Conservation (phyloP, 2,113 vertebrate genomes). For the Rostratula benghalensis region DNA sequence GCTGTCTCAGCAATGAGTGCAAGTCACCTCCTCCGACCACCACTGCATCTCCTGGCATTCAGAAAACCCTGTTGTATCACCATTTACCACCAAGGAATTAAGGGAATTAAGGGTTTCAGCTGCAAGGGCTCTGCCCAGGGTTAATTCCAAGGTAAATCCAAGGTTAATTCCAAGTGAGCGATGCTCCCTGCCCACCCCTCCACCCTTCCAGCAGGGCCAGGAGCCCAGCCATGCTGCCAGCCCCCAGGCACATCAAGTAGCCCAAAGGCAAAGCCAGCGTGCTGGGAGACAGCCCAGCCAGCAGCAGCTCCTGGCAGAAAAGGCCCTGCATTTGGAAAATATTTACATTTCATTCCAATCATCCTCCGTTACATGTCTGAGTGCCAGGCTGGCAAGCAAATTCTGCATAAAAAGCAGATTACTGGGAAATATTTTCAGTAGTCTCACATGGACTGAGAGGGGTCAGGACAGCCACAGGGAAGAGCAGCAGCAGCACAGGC, state of each 20-base stretch:
- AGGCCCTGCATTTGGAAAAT: background rate
- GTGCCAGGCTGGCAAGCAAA: background rate
- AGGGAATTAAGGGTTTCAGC: background rate
- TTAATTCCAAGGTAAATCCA: background rate
- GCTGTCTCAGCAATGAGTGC: background rate
- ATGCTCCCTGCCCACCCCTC: too few species aligned
- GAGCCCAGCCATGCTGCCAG: background rate
- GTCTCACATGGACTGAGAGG: too few species aligned
- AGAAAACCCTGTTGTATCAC: background rate
- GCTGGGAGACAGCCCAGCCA: background rate
- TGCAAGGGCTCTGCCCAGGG: background rate
- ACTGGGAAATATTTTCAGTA: background rate
- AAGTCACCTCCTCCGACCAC: background rate
- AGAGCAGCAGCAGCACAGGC: background rate
- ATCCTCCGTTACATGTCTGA: background rate
- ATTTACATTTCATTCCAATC: background rate
- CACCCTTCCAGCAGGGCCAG: background rate
- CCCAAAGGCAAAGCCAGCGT: background rate
- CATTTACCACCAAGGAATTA: background rate
- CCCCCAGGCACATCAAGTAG: background rate
- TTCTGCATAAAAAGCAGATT: background rate
- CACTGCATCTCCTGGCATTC: background rate
- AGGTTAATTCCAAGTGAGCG: background rate
- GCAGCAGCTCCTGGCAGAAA: background rate
- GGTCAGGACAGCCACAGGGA: too few species aligned